Conservation (phyloP, 2,888 invertebrate species). For the Tolmerus cingulatus region DNA sequence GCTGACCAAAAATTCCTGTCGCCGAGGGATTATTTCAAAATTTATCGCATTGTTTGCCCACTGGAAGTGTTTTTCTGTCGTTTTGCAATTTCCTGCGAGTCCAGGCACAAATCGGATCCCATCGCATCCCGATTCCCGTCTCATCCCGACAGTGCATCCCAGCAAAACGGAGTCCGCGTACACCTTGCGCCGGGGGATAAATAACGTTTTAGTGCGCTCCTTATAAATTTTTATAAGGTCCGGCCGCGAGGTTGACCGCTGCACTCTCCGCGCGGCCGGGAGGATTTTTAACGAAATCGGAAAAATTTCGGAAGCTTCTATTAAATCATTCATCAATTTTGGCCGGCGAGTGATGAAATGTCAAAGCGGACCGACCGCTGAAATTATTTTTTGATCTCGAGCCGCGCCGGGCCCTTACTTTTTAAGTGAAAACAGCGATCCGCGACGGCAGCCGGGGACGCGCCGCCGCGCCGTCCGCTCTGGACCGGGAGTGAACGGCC, state of each 20-base stretch:
- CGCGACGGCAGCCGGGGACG: not conserved
- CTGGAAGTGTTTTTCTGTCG: not conserved
- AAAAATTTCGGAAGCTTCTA: constrained; percentile 48
- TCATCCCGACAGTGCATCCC: not conserved
- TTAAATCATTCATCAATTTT: constrained; percentile 50
- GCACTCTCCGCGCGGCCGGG: not conserved
- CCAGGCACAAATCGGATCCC: not conserved
- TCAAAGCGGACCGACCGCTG: constrained; percentile 48
- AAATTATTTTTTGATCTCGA: constrained; percentile 49
- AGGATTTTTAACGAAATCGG: constrained; percentile 44
- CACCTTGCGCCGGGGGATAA: constrained; percentile 43
- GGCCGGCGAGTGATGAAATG: constrained; percentile 49
- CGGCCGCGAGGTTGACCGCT: not conserved
- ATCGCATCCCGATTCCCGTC: not conserved
- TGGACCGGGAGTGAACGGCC: not conserved
- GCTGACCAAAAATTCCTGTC: constrained; percentile 11
- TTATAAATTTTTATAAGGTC: constrained; percentile 48
- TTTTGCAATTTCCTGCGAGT: not conserved
- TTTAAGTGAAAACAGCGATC: not conserved
- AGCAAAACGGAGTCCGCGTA: not conserved
- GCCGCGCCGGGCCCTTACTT: constrained; percentile 37
- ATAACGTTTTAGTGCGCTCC: constrained; percentile 43
- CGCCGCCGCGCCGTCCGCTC: too few species aligned
- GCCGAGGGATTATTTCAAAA: constrained; percentile 16
- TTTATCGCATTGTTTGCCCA: constrained; percentile 19